Evolutionary conservation across 2,113 vertebrate genomes (phyloP), one percentile per base, ranked within the genome.

Genomic region (Plotosus lineatus): DNA sequence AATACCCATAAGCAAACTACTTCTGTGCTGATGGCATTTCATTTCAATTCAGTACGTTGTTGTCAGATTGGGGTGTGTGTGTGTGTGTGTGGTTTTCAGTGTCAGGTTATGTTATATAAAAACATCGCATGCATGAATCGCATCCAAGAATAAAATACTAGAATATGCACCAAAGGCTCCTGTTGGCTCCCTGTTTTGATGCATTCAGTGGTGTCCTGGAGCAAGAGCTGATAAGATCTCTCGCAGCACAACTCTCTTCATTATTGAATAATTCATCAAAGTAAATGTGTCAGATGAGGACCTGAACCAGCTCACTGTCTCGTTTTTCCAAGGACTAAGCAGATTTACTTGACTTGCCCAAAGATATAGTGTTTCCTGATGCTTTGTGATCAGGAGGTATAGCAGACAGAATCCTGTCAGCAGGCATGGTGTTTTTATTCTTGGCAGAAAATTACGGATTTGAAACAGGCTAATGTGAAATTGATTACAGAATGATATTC

Each of bases 211-310:
- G 65, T 71, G 38, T 53, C 40, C 78, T 73, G 77, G 44, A 83
- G 75, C 44, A 46, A 58, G 56, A 46, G 65, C 60, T 83, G 79
- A 80, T 85, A 75, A 80, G 84, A 72, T 65, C 82, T 58, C 75
- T 80, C 73, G 55, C 84, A 73, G 78, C 84, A 65, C 71, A 76
- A 74, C 73, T 72, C 72, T 76, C 77, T 82, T 80, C 66, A 50
- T 85, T 66, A 83, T 83, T 83, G 78, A 85, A 85, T 85, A 83
- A 85, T 83, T 85, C 82, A 85, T 85, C 82, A 85, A 73, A 74
- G 48, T 80, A 82, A 82, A 80, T 80, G 73, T 86, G 82, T 86
- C 85, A 80, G 77, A 83, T 80, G 79, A 80, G 74, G 73, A 80
- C 65, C 77, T 58, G 66, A 82, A 82, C 65, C 61, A 21, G 72